A percentile compares a stretch with the other conserved stretches of the same genome.
Conservation (phyloP, 1,140 invertebrate species). For the Drosophila sulfurigaster region DNA sequence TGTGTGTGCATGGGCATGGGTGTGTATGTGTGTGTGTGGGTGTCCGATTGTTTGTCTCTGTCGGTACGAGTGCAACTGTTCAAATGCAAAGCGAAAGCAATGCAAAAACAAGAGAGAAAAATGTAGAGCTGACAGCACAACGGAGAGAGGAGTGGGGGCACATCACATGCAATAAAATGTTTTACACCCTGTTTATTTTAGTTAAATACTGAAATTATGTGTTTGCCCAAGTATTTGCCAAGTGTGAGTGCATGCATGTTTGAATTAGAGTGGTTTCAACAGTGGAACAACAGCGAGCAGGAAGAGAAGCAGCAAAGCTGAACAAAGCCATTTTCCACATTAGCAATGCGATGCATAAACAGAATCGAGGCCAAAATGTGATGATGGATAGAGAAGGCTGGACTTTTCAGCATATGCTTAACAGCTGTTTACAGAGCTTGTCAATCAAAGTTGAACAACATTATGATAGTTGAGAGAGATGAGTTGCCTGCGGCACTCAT, state of each 20-base stretch:
- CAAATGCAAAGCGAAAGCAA: slow-evolving; percentile 53
- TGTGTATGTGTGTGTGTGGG: slow-evolving; percentile 24
- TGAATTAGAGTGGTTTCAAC: slow-evolving; percentile 36
- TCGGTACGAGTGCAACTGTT: slow-evolving; percentile 49
- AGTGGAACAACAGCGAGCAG: not conserved
- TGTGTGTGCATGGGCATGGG: not conserved
- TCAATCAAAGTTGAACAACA: not conserved
- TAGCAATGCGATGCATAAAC: slow-evolving; percentile 2
- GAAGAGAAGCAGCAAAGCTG: not conserved
- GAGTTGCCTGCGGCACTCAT: not conserved
- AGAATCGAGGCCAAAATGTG: not conserved
- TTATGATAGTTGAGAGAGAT: not conserved
- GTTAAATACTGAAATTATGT: slow-evolving; percentile 84
- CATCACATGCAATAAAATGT: slow-evolving; percentile 76
- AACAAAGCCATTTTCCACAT: slow-evolving; percentile 19
- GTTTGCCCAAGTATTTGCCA: slow-evolving; percentile 82
- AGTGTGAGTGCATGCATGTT: slow-evolving; percentile 16
- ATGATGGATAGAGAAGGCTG: not conserved
- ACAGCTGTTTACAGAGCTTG: not conserved
- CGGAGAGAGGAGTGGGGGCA: not conserved
- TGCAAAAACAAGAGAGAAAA: slow-evolving; percentile 19
- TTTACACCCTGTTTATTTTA: slow-evolving; percentile 83
- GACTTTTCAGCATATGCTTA: not conserved
- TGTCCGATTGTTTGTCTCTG: slow-evolving; percentile 42
- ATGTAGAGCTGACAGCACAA: slow-evolving; percentile 6